phyloP scores from a whole-genome alignment of 2,797 vertebrate genomes.

The Neomorphus geoffroyi region DNA sequence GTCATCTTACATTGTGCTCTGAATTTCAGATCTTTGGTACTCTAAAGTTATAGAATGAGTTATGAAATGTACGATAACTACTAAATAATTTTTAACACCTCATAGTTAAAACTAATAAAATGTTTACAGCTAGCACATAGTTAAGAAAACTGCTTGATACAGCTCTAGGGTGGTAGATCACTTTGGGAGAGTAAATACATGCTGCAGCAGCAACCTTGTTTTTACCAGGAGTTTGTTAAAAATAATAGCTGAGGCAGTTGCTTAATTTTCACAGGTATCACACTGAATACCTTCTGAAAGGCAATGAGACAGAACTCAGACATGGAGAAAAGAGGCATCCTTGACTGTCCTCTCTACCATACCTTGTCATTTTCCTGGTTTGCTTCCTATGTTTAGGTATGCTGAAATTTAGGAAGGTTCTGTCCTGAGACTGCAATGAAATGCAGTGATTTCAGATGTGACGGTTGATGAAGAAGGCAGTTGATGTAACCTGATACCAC shows the following conservation, averaged over 20 bases:
- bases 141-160: conserved; percentile 51
- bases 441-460: neutral
- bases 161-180: conserved; percentile 33
- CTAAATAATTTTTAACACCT: conserved; percentile 58
- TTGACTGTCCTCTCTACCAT: neutral
- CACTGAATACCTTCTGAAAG: neutral
- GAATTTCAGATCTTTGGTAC: conserved; percentile 35
- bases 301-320: neutral
- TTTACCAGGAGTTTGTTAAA: neutral
- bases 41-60: conserved; percentile 8
- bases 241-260: neutral
- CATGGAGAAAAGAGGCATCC: neutral
- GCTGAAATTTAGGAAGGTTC: neutral
- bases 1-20: neutral
- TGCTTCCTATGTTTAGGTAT: neutral
- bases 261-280: conserved; percentile 19
- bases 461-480: neutral
- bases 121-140: conserved; percentile 32
- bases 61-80: conserved; percentile 3
- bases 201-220: conserved; percentile 2
- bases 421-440: neutral
- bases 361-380: neutral
- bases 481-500: neutral
- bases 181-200: neutral
- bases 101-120: conserved; percentile 17